Conservation (phyloP, 2,113 vertebrate species). For the Nothocercus nigrocapillus region DNA sequence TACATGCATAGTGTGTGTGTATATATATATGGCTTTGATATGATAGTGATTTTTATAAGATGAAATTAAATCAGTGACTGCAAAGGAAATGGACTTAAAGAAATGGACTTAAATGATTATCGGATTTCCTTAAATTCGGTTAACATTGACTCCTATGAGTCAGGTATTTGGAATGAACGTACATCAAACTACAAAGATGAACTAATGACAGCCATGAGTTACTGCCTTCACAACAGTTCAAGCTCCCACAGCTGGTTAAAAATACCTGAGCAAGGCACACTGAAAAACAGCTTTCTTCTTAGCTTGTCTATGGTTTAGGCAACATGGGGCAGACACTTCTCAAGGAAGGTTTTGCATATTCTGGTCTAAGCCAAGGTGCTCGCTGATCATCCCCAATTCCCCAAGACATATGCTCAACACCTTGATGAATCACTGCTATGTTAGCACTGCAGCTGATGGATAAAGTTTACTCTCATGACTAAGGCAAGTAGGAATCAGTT, state of each 20-base stretch:
- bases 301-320: neutral
- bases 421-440: neutral
- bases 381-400: neutral
- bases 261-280: neutral
- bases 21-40: neutral
- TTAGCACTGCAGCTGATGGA: neutral
- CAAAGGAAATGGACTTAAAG: neutral
- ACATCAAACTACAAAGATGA: neutral
- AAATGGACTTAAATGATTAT: neutral
- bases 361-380: neutral
- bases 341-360: neutral
- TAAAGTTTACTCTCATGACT: neutral
- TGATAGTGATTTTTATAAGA: too few relatives aligned
- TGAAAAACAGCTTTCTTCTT: neutral
- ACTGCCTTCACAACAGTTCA: neutral
- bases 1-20: neutral
- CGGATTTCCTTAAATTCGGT: neutral
- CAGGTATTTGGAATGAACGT: accelerated
- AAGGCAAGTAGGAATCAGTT: neutral
- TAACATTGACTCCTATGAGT: neutral
- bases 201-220: neutral
- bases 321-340: accelerated
- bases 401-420: neutral
- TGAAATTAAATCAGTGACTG: neutral
- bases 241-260: neutral